A percentile compares a stretch with the other conserved stretches of the same genome.
Evolutionary conservation across 2,888 invertebrate species (phyloP).

Genomic region (Melieria picta): DNA sequence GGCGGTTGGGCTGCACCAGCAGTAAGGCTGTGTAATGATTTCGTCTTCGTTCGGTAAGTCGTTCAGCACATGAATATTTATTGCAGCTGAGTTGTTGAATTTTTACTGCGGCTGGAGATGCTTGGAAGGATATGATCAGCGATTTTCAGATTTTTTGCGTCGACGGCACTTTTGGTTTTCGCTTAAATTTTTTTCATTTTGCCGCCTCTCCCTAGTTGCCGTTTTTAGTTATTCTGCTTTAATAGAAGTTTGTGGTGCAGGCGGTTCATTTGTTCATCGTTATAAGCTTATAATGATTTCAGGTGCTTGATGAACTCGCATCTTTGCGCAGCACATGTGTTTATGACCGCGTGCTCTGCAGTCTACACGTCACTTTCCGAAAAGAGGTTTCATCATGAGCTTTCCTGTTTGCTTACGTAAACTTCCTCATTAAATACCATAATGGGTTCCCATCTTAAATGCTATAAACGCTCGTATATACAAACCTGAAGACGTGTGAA

Average conservation of each 20-base stretch:
- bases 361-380: not conserved
- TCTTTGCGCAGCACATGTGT: not conserved
- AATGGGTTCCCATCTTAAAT: slow-evolving; percentile 17
- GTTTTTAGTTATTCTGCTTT: not conserved
- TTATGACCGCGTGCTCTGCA: not conserved
- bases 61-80: slow-evolving; percentile 29
- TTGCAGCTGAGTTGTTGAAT: slow-evolving; percentile 36
- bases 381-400: slow-evolving; percentile 22
- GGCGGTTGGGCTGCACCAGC: too few species aligned
- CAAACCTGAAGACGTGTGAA: slow-evolving; percentile 38
- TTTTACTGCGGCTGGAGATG: slow-evolving; percentile 31
- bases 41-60: not conserved
- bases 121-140: slow-evolving; percentile 37
- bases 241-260: slow-evolving; percentile 30
- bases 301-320: not conserved
- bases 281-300: slow-evolving; percentile 37
- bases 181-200: slow-evolving; percentile 7
- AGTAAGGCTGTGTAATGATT: too few species aligned
- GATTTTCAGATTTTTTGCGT: slow-evolving; percentile 23
- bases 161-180: not conserved
- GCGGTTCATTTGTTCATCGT: slow-evolving; percentile 38
- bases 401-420: not conserved
- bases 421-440: slow-evolving; percentile 10
- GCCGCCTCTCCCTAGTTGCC: not conserved
- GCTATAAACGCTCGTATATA: slow-evolving; percentile 2